Percentiles rank a stretch among this genome's conserved stretches.
phyloP scores from a whole-genome alignment of 2,797 vertebrate genomes.

The Silurus lanzhouensis region DNA sequence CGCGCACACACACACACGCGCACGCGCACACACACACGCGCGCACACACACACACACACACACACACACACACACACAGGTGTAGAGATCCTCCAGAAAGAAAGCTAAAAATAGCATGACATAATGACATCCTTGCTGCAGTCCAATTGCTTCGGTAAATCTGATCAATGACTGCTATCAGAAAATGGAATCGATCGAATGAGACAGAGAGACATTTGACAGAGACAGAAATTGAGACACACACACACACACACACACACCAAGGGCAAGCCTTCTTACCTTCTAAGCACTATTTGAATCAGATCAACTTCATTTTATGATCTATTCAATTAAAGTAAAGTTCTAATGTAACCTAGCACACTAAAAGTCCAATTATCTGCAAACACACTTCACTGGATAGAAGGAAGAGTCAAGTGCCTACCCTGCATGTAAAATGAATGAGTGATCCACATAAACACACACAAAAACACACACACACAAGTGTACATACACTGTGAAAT shows the following conservation, averaged over 20 bases:
- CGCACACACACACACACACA: too few relatives aligned
- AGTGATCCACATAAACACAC: constrained; percentile 68
- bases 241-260: too few relatives aligned
- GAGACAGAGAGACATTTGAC: too few relatives aligned
- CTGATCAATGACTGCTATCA: too few relatives aligned
- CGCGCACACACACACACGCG: constrained; percentile 16
- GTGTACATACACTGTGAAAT: constrained; percentile 35
- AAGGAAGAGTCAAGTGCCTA: constrained; percentile 31
- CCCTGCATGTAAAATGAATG: constrained; percentile 33
- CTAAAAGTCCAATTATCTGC: neutral
- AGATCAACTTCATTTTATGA: neutral
- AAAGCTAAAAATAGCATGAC: too few relatives aligned
- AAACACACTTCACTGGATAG: constrained; percentile 30
- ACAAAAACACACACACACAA: constrained; percentile 22
- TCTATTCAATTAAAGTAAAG: neutral
- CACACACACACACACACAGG: too few relatives aligned
- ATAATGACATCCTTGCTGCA: too few relatives aligned
- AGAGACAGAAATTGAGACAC: too few relatives aligned
- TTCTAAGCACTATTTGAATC: neutral
- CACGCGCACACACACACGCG: neutral
- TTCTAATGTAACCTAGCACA: neutral
- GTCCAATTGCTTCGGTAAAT: too few relatives aligned
- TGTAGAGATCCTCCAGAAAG: too few relatives aligned
- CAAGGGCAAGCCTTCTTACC: neutral
- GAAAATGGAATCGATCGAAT: too few relatives aligned